Evolutionary conservation across 2,888 invertebrate species (phyloP).

Genomic region (Craniophora ligustri): DNA sequence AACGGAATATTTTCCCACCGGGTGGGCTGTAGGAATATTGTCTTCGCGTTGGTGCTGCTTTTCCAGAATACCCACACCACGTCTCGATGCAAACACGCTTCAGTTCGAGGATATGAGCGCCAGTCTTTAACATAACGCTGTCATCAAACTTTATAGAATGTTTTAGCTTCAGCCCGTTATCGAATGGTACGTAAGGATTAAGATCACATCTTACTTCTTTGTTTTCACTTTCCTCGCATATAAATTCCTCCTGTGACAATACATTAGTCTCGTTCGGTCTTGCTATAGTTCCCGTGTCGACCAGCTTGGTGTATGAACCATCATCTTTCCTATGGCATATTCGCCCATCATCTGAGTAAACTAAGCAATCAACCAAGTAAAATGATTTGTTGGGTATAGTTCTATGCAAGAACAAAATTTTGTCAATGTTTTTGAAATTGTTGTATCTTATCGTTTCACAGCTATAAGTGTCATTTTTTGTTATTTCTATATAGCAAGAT

Average conservation of each 20-base stretch:
- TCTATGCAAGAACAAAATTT: conserved; percentile 72
- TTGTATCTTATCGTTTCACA: conserved; percentile 75
- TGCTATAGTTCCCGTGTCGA: conserved; percentile 72
- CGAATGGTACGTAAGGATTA: conserved; percentile 71
- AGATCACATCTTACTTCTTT: conserved; percentile 72
- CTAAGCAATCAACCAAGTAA: conserved; percentile 79
- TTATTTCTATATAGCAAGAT: conserved; percentile 63
- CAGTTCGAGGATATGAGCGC: conserved; percentile 62
- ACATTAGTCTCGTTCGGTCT: conserved; percentile 71
- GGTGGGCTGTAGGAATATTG: conserved; percentile 65
- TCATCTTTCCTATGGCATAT: conserved; percentile 76
- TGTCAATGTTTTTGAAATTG: conserved; percentile 76
- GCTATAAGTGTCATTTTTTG: conserved; percentile 53
- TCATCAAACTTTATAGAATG: conserved; percentile 58
- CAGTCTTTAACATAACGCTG: conserved; percentile 73
- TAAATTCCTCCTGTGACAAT: conserved; percentile 78
- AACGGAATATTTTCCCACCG: conserved; percentile 75
- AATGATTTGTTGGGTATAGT: conserved; percentile 70
- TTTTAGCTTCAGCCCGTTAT: conserved; percentile 66
- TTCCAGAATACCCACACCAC: conserved; percentile 79
- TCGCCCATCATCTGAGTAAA: conserved; percentile 73
- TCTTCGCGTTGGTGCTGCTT: conserved; percentile 57
- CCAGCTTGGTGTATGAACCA: conserved; percentile 69
- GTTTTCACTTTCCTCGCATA: conserved; percentile 73
- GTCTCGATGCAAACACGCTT: conserved; percentile 64